Conservation (phyloP, 2,888 invertebrate genomes). For the Tetragonisca angustula region DNA sequence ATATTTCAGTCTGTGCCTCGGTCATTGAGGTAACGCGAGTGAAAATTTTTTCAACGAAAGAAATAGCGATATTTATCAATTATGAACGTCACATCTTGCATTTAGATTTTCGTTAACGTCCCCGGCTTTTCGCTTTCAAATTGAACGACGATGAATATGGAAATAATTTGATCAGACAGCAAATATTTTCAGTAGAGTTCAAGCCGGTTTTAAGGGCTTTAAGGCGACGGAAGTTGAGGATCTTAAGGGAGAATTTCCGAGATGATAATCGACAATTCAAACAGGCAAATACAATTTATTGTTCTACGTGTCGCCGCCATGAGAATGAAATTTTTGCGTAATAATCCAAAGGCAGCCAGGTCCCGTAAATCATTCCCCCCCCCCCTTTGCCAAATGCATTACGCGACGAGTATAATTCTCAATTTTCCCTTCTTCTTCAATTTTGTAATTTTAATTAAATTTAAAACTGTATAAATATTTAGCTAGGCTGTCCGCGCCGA, state of each 20-base stretch:
- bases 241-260: too few relatives aligned
- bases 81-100: background rate
- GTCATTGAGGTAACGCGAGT: background rate
- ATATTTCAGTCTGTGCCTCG: background rate
- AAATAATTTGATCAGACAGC: too few relatives aligned
- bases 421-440: background rate
- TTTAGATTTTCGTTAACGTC: background rate
- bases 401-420: background rate
- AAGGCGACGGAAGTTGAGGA: too few relatives aligned
- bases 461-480: background rate
- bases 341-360: background rate
- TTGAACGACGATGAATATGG: too few relatives aligned
- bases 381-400: background rate
- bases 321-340: too few relatives aligned
- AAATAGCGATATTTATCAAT: background rate
- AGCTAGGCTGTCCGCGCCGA: background rate
- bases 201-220: too few relatives aligned
- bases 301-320: too few relatives aligned
- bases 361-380: background rate
- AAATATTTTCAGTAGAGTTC: too few relatives aligned
- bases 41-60: background rate
- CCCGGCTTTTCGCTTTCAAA: too few relatives aligned
- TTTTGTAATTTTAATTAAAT: background rate
- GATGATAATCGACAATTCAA: too few relatives aligned
- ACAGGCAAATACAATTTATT: too few relatives aligned